phyloP scores from a whole-genome alignment of 2,888 invertebrate species.

The Dryocosmus kuriphilus region DNA sequence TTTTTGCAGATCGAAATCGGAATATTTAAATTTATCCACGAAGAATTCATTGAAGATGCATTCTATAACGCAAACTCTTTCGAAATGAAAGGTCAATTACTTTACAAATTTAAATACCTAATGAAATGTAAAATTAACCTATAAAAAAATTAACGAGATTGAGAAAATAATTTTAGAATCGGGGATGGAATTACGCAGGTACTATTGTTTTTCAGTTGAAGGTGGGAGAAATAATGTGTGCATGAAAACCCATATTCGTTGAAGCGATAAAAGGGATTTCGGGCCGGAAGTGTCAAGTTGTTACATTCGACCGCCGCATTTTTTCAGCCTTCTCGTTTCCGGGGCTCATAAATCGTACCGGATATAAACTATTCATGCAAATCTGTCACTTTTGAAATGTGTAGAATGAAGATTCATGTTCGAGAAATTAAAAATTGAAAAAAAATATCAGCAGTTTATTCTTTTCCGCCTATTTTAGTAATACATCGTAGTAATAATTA shows the following conservation, averaged over 20 bases:
- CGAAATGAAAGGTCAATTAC: background rate
- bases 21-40: slow-evolving; percentile 15
- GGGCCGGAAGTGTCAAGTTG: slow-evolving; percentile 27
- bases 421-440: no score
- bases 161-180: background rate
- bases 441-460: no score
- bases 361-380: background rate
- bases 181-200: background rate
- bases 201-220: background rate
- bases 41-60: background rate
- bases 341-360: slow-evolving; percentile 1
- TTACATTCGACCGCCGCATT: slow-evolving; percentile 7
- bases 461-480: no score
- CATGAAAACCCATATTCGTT: slow-evolving; percentile 19
- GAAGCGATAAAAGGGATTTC: slow-evolving; percentile 2
- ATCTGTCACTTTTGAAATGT: slow-evolving; percentile 1
- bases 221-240: background rate
- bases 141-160: background rate
- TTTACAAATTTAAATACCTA: background rate
- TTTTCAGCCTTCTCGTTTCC: slow-evolving; percentile 22
- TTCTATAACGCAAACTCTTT: background rate
- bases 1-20: background rate
- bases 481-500: no score
- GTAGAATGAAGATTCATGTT: background rate
- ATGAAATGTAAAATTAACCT: background rate